Percentiles rank a stretch among this genome's conserved stretches.
These are phyloP conservation scores for Rhabdophis nuchalis DNA, from an alignment of 2,797 vertebrate species.

Conservation along the genomic window DNA sequence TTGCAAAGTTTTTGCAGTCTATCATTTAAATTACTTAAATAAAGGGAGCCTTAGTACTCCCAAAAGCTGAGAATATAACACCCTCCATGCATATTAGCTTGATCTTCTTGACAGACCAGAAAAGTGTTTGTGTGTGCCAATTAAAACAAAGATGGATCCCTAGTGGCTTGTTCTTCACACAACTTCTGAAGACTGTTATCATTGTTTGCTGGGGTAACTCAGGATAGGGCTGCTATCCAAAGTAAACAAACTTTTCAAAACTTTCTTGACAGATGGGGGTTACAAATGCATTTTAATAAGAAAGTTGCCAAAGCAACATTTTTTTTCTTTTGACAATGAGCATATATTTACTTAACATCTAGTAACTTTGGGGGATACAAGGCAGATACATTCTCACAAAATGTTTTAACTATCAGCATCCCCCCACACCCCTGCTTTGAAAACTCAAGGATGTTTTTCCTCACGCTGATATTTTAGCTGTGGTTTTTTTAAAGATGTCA, in stretches of 20 bases:
- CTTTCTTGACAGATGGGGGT: slow-evolving; percentile 80
- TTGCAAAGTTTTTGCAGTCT: slow-evolving; percentile 80
- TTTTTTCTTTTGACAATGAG: slow-evolving; percentile 63
- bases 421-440: slow-evolving; percentile 33
- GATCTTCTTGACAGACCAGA: slow-evolving; percentile 78
- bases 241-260: slow-evolving; percentile 85
- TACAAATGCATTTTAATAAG: slow-evolving; percentile 83
- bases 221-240: slow-evolving; percentile 77
- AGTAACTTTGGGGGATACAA: slow-evolving; percentile 76
- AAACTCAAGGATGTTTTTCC: slow-evolving; percentile 72
- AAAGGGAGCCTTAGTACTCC: slow-evolving; percentile 80
- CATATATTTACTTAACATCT: slow-evolving; percentile 80
- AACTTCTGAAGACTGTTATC: slow-evolving; percentile 79
- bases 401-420: slow-evolving; percentile 70
- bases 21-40: slow-evolving; percentile 83
- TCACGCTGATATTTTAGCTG: slow-evolving; percentile 67
- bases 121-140: slow-evolving; percentile 77
- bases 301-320: slow-evolving; percentile 77
- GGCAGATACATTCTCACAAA: slow-evolving; percentile 76
- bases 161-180: slow-evolving; percentile 77
- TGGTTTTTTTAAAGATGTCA: slow-evolving; percentile 57
- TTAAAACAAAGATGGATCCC: slow-evolving; percentile 81
- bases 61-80: slow-evolving; percentile 78
- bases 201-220: slow-evolving; percentile 80
- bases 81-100: slow-evolving; percentile 79